These are phyloP conservation scores for Plecturocebus donacophilus DNA, from an alignment of 2,113 vertebrate genomes.

Conservation along the genomic window DNA sequence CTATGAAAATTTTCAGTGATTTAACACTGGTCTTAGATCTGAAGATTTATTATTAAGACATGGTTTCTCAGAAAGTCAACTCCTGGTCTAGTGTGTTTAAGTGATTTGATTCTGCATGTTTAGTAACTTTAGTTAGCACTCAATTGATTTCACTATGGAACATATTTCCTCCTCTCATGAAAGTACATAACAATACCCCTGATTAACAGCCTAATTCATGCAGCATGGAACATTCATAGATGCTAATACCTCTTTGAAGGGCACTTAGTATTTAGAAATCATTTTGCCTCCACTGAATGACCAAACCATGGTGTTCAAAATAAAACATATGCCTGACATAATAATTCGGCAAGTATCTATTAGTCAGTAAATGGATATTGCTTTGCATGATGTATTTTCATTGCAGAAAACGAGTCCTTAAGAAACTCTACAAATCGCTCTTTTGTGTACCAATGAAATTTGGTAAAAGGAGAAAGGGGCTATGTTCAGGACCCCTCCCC, in stretches of 20 bases:
- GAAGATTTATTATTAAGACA: slow-evolving; percentile 28
- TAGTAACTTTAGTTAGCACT: neutral
- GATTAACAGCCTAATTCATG: slow-evolving; percentile 6
- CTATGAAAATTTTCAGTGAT: neutral
- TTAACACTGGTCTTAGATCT: neutral
- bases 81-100: slow-evolving; percentile 31
- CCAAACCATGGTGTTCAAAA: slow-evolving; percentile 19
- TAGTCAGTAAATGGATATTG: neutral
- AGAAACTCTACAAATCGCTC: neutral
- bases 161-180: neutral
- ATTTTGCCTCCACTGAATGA: neutral
- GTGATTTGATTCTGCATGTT: neutral
- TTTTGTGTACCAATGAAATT: neutral
- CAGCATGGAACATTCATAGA: neutral
- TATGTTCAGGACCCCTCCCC: neutral
- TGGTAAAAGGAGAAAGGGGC: neutral
- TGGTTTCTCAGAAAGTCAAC: neutral
- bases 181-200: neutral
- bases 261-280: neutral
- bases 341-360: neutral
- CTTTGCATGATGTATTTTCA: neutral
- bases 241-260: neutral
- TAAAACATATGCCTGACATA: neutral
- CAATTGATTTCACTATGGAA: neutral
- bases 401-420: slow-evolving; percentile 18